Percentiles rank a stretch among this genome's conserved stretches.
Conservation (phyloP, 1,140 invertebrate species). For the Schlechtendalia chinensis region DNA sequence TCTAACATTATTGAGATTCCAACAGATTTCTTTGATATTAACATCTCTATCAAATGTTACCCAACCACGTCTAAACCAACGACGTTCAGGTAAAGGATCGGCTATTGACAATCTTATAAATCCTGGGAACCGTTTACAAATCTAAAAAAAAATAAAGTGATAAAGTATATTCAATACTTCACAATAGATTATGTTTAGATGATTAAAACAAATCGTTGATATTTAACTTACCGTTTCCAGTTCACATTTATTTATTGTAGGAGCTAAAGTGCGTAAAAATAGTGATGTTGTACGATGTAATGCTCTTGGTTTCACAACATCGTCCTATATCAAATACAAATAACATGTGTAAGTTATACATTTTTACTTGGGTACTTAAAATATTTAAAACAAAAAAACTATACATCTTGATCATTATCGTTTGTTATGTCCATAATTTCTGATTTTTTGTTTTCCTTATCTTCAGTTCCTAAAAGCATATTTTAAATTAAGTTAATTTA, state of each 20-base stretch:
- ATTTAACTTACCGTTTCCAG: slow-evolving; percentile 79
- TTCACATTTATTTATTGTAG: slow-evolving; percentile 93
- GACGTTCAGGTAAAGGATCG: slow-evolving; percentile 91
- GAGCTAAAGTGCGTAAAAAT: slow-evolving; percentile 92
- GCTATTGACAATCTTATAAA: slow-evolving; percentile 95
- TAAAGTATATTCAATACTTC: not conserved
- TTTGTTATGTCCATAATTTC: slow-evolving; percentile 46
- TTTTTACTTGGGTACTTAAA: not conserved
- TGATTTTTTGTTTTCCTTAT: slow-evolving; percentile 24
- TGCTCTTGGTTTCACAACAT: slow-evolving; percentile 63
- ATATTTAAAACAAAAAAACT: not conserved
- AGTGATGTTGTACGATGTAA: slow-evolving; percentile 95
- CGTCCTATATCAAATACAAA: slow-evolving; percentile 49
- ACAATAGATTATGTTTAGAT: not conserved
- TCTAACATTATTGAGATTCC: slow-evolving; percentile 94
- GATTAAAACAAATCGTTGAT: not conserved
- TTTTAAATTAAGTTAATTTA: not conserved
- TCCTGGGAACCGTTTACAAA: slow-evolving; percentile 92
- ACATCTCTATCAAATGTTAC: slow-evolving; percentile 95
- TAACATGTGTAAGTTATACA: slow-evolving; percentile 12
- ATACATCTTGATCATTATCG: slow-evolving; percentile 40
- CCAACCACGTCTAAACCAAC: slow-evolving; percentile 96
- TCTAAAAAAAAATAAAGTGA: slow-evolving; percentile 59
- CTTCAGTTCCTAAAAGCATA: slow-evolving; percentile 19
- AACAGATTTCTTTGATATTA: slow-evolving; percentile 99